Evolutionary conservation across 2,888 invertebrate genomes (phyloP).

Genomic region (Drosophila percnosoma): DNA sequence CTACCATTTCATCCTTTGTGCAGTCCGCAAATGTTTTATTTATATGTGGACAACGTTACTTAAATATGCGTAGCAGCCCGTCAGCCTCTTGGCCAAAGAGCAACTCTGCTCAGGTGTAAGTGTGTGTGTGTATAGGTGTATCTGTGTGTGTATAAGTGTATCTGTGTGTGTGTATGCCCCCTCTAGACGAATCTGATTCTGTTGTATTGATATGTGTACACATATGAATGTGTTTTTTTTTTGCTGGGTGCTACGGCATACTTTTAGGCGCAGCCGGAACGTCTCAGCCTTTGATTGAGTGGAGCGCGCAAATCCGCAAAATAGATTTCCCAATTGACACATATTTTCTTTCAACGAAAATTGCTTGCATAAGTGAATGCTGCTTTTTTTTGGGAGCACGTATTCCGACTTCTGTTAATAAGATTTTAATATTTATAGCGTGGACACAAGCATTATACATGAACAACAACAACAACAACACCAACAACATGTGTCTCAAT

Average conservation of each 20-base stretch:
- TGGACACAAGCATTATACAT: slow-evolving; percentile 6
- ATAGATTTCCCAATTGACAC: slow-evolving; percentile 81
- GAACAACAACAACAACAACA: background rate
- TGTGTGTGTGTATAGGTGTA: slow-evolving; percentile 5
- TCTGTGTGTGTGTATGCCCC: slow-evolving; percentile 7
- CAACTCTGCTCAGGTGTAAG: slow-evolving; percentile 61
- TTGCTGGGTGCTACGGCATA: slow-evolving; percentile 43
- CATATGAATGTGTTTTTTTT: slow-evolving; percentile 8
- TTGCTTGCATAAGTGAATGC: slow-evolving; percentile 44
- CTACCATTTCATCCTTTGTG: slow-evolving; percentile 76
- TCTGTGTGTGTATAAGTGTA: background rate
- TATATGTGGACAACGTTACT: slow-evolving; percentile 79
- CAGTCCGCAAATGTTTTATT: slow-evolving; percentile 79
- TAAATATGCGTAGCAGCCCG: slow-evolving; percentile 70
- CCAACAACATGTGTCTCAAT: slow-evolving; percentile 9
- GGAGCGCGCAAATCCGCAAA: slow-evolving; percentile 78
- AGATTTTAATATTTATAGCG: slow-evolving; percentile 74
- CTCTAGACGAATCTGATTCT: slow-evolving; percentile 27
- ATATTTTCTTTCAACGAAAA: slow-evolving; percentile 61
- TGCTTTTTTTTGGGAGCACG: slow-evolving; percentile 26
- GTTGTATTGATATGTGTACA: slow-evolving; percentile 52
- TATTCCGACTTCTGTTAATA: slow-evolving; percentile 52
- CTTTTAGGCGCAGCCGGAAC: slow-evolving; percentile 68
- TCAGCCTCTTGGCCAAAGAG: slow-evolving; percentile 13
- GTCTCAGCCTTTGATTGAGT: slow-evolving; percentile 73